Base-by-base conservation (phyloP, 2,888 invertebrate species). In the Mayetiola destructor region DNA sequence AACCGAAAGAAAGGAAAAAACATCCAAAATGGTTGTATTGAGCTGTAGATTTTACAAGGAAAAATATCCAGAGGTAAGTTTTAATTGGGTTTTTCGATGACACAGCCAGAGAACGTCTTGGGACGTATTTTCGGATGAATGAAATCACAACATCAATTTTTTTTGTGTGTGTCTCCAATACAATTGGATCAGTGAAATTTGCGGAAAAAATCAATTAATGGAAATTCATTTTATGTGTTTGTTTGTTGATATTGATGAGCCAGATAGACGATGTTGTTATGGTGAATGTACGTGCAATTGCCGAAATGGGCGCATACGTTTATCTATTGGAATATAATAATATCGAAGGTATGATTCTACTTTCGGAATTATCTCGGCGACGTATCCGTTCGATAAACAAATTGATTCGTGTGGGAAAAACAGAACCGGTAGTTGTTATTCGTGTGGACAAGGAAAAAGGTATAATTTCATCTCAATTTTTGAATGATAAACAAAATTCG, bases 221-320 rank as follows among this genome's bases (percentile, higher is more conserved):
- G n/a, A n/a, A n/a, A n/a, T n/a, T n/a, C n/a, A n/a, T n/a, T n/a
- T n/a, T n/a, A n/a, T n/a, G n/a, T n/a, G n/a, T n/a, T n/a, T n/a
- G n/a, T n/a, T n/a, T n/a, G 5, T 20, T 37, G 30, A 14, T 20
- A 8, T 53, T 37, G 55, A 20, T 39, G 12, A 32, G 42, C n/a
- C 12, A 62, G 62, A 84, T 96, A 59, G 99, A 99, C 67, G 99
- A 99, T 82, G 96, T 99, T 55, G 99, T 99, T 53, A 95, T 97
- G 95, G 97, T 96, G 27, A 99, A 95, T 69, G 97, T 99, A 3
- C 80, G 93, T 48, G 88, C 93, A 61, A 99, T 99, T 67, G 97
- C 96, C 18, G 97, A 99, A 77, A 99, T 99, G 97, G 99, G 99
- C 59, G 99, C 97, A 2, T 99, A 99, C 72, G 99, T 99, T 16